Conservation (phyloP, 2,797 vertebrate species). For the Taenioides sp. region DNA sequence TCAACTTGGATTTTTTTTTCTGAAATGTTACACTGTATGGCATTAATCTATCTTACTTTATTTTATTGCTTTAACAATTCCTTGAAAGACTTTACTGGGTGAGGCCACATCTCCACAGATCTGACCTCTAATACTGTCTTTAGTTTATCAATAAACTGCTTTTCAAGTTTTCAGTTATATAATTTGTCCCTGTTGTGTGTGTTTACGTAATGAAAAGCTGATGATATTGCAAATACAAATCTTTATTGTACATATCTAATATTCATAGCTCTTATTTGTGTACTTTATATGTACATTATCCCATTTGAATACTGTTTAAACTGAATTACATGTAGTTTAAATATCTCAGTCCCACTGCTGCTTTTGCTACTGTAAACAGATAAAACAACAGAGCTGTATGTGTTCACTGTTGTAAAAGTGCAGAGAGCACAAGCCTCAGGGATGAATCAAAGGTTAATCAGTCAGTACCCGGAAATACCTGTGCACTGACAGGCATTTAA, state of each 20-base stretch:
- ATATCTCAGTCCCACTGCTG: neutral
- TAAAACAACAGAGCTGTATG: constrained; percentile 1
- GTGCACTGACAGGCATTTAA: constrained; percentile 16
- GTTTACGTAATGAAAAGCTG: too few relatives aligned
- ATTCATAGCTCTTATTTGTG: neutral
- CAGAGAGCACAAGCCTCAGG: constrained; percentile 42
- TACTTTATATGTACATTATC: neutral
- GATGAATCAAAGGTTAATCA: constrained; percentile 29
- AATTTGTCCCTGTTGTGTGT: neutral
- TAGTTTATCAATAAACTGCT: neutral
- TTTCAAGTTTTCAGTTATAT: neutral
- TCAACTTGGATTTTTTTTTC: too few relatives aligned
- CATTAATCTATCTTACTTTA: too few relatives aligned
- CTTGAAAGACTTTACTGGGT: too few relatives aligned
- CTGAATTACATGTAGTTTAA: neutral
- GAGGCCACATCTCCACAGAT: too few relatives aligned
- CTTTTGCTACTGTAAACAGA: neutral
- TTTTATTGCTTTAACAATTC: too few relatives aligned
- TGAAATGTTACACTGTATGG: too few relatives aligned
- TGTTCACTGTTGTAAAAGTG: constrained; percentile 37
- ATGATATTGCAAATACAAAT: too few relatives aligned
- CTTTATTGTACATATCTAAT: too few relatives aligned
- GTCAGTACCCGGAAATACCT: constrained; percentile 25
- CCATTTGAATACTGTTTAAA: neutral
- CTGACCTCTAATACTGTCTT: too few relatives aligned